Percentiles rank a stretch among this genome's conserved stretches.
These are phyloP conservation scores for Darevskia nairensis DNA, from an alignment of 2,797 vertebrate genomes.

Conservation along the genomic window DNA sequence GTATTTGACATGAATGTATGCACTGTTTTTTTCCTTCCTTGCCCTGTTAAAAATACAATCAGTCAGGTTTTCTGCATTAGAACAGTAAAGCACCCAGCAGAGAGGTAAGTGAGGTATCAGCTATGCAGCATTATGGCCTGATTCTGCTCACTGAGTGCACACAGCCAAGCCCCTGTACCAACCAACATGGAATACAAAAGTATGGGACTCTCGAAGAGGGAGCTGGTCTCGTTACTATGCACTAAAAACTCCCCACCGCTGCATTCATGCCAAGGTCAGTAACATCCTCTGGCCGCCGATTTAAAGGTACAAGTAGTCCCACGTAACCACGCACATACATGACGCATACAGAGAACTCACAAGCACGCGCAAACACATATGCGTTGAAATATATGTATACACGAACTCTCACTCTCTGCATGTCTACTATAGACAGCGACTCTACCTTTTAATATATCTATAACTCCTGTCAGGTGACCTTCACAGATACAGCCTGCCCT, in stretches of 20 bases:
- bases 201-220: no score
- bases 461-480: slow-evolving; percentile 70
- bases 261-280: slow-evolving; percentile 81
- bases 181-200: slow-evolving; percentile 27
- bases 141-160: slow-evolving; percentile 42
- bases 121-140: slow-evolving; percentile 69
- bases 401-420: slow-evolving; percentile 74
- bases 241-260: slow-evolving; percentile 49
- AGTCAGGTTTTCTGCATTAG: slow-evolving; percentile 67
- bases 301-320: slow-evolving; percentile 83
- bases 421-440: slow-evolving; percentile 76
- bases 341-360: slow-evolving; percentile 81
- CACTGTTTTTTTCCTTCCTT: slow-evolving; percentile 6
- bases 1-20: slow-evolving; percentile 53
- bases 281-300: slow-evolving; percentile 79
- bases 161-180: slow-evolving; percentile 32
- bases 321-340: slow-evolving; percentile 83
- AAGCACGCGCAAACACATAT: slow-evolving; percentile 75
- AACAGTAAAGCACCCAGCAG: slow-evolving; percentile 72
- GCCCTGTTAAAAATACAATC: slow-evolving; percentile 65
- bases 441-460: slow-evolving; percentile 72
- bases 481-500: slow-evolving; percentile 70
- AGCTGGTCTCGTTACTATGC: not conserved
- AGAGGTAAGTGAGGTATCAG: slow-evolving; percentile 77
- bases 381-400: slow-evolving; percentile 76